These are phyloP conservation scores for Drosophila lini DNA, from an alignment of 1,140 invertebrate genomes.

Conservation along the genomic window DNA sequence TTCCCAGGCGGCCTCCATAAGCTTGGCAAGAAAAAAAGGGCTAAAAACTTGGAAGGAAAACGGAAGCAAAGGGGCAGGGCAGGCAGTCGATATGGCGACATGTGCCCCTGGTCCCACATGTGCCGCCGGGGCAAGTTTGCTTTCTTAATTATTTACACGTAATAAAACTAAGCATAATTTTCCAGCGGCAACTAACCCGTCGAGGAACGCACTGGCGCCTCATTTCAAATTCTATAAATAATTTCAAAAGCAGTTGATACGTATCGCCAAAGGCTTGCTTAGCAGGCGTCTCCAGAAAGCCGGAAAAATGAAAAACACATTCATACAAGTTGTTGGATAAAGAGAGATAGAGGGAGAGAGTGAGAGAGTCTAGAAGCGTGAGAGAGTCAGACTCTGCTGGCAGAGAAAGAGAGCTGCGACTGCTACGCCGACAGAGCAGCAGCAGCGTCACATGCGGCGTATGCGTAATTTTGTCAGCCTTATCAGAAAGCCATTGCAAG, in stretches of 20 bases:
- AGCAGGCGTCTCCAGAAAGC: slow-evolving; percentile 24
- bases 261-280: slow-evolving; percentile 48
- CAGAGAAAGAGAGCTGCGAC: slow-evolving; percentile 14
- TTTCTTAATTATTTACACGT: slow-evolving; percentile 70
- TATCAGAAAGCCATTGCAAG: slow-evolving; percentile 62
- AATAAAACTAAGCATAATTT: slow-evolving; percentile 79
- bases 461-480: slow-evolving; percentile 71
- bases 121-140: slow-evolving; percentile 39
- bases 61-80: background rate
- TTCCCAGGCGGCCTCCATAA: slow-evolving; percentile 40
- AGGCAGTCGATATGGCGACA: slow-evolving; percentile 33
- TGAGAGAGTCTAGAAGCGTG: background rate
- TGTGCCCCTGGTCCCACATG: slow-evolving; percentile 62
- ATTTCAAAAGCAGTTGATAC: slow-evolving; percentile 74
- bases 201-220: slow-evolving; percentile 49
- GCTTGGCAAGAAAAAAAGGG: slow-evolving; percentile 9
- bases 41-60: slow-evolving; percentile 2
- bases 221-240: slow-evolving; percentile 81
- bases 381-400: background rate
- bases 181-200: slow-evolving; percentile 26
- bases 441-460: slow-evolving; percentile 56
- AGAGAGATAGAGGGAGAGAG: background rate
- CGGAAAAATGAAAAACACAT: slow-evolving; percentile 71
- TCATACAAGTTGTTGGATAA: slow-evolving; percentile 76
- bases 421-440: slow-evolving; percentile 17